Conservation (phyloP, 2,888 invertebrate species). For the Himalopsyche kuldschensis region DNA sequence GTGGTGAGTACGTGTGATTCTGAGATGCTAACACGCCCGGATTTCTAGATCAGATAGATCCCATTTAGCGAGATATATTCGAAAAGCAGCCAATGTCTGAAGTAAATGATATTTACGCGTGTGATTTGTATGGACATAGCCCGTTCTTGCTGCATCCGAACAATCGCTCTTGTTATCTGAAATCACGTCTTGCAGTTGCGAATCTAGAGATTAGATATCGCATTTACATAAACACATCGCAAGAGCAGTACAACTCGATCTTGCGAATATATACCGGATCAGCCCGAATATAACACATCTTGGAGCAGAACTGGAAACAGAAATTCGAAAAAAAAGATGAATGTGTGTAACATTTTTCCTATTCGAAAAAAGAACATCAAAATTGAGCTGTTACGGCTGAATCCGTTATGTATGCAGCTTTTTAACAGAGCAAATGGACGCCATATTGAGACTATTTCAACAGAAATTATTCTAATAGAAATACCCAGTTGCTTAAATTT, state of each 20-base stretch:
- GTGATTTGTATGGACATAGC: conserved; percentile 26
- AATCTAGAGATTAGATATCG: conserved; percentile 20
- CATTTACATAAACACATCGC: not conserved
- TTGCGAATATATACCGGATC: not conserved
- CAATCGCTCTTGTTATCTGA: conserved; percentile 31
- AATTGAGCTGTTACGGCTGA: too few relatives aligned
- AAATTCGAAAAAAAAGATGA: too few relatives aligned
- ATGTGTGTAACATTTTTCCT: too few relatives aligned
- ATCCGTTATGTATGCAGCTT: too few relatives aligned
- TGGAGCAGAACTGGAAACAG: too few relatives aligned
- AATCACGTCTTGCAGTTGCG: conserved; percentile 8
- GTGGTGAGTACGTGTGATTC: not conserved
- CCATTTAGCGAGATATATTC: conserved; percentile 16
- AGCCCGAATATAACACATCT: too few relatives aligned
- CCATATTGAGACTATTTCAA: too few relatives aligned
- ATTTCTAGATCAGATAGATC: conserved; percentile 20
- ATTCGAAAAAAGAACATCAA: too few relatives aligned
- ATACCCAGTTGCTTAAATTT: too few relatives aligned
- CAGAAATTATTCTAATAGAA: too few relatives aligned
- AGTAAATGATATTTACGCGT: conserved; percentile 13
- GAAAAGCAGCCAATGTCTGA: conserved; percentile 1
- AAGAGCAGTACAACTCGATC: not conserved
- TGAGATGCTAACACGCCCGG: conserved; percentile 2
- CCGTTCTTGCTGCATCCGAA: conserved; percentile 3
- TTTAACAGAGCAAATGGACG: too few relatives aligned